These are phyloP conservation scores for Tenrec ecaudatus DNA, from an alignment of 2,113 vertebrate genomes.

Conservation along the genomic window DNA sequence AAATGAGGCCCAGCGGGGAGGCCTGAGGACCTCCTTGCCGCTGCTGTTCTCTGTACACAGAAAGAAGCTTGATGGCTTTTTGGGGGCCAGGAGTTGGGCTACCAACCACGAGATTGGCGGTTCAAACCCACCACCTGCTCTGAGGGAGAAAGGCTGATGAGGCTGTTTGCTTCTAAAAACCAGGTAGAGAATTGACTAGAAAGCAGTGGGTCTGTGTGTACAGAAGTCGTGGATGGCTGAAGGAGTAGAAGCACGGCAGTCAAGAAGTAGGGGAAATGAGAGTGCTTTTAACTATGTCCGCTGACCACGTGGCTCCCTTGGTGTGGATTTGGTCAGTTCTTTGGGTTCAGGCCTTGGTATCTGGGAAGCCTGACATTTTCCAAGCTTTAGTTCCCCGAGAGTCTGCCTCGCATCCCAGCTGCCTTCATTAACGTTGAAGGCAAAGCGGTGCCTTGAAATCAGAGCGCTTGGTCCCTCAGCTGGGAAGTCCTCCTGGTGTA, in stretches of 20 bases:
- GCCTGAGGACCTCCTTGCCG: background rate
- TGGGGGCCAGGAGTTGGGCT: background rate
- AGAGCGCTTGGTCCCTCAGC: background rate
- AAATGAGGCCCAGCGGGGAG: background rate
- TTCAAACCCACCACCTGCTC: background rate
- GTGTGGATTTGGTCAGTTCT: background rate
- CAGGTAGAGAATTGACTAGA: too few species aligned
- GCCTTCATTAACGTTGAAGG: background rate
- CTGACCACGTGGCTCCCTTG: background rate
- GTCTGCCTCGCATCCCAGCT: background rate
- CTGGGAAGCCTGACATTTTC: conserved; percentile 8
- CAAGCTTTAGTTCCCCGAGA: background rate
- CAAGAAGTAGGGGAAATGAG: background rate
- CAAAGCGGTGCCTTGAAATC: background rate
- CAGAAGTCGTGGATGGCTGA: background rate
- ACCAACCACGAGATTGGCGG: background rate
- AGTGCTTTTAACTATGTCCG: background rate
- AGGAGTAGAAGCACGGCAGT: background rate
- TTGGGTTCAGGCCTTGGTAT: background rate
- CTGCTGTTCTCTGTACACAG: background rate
- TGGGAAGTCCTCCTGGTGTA: too few species aligned
- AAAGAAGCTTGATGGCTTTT: background rate
- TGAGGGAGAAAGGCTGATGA: background rate
- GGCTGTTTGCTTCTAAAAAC: background rate
- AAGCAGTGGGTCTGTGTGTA: too few species aligned